Evolutionary conservation across 2,888 invertebrate genomes (phyloP).

Genomic region (Cataglyphis rosenhaueri): DNA sequence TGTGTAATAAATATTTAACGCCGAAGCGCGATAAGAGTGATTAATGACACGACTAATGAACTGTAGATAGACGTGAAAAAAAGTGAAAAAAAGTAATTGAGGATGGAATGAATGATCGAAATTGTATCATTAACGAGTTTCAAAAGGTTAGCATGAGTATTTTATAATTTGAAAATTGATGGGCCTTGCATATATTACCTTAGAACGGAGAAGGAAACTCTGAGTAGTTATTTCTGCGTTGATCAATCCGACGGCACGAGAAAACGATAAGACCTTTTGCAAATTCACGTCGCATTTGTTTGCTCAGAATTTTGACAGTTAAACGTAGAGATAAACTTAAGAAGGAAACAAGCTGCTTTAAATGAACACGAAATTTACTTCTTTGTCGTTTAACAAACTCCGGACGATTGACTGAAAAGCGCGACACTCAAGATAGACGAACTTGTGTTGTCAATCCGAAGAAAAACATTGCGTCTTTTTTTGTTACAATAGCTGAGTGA

Average conservation of each 20-base stretch:
- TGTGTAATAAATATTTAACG: background rate
- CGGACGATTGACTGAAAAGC: background rate
- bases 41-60: slow-evolving; percentile 31
- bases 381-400: background rate
- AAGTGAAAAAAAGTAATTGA: slow-evolving; percentile 58
- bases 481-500: background rate
- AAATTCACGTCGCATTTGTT: background rate
- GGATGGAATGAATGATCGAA: slow-evolving; percentile 65
- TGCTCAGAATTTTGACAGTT: background rate
- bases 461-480: background rate
- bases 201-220: background rate
- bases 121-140: slow-evolving; percentile 67
- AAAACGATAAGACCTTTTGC: background rate
- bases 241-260: slow-evolving; percentile 61
- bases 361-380: background rate
- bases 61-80: slow-evolving; percentile 17
- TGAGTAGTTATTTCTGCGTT: slow-evolving; percentile 1
- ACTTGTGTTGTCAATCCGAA: background rate
- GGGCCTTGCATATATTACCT: slow-evolving; percentile 26
- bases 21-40: background rate
- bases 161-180: slow-evolving; percentile 64
- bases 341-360: background rate
- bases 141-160: slow-evolving; percentile 62
- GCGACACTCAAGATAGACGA: background rate
- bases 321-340: background rate